Base-by-base conservation (phyloP, 2,888 invertebrate genomes). In the Apodemia hepburni region DNA sequence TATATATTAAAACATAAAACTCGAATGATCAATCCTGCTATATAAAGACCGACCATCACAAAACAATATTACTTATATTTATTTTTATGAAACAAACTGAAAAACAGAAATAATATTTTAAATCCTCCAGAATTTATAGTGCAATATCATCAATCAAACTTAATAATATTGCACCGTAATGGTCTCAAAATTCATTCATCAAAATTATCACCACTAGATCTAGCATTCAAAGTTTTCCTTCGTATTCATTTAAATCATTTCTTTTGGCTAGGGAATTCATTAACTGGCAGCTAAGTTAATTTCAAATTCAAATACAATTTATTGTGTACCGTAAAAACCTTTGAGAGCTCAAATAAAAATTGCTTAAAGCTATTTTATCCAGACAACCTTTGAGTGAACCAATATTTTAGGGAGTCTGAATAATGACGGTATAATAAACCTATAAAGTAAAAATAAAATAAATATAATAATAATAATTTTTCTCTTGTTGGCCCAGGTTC, bases 251-350 rank as follows among this genome's bases (percentile, higher is more conserved):
- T 22, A 11, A 22, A 27, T 9, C 12, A 22, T 54, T 54, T 22
- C 27, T 54, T 12, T 54, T 18, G 17, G 33, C 33, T 7, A 33
- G 33, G 33, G 33, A 33, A 51, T 54, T 54, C 27, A 18, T 54
- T 27, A 54, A 22, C 27, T 12, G 51, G 51, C 15, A 11, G 27
- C 27, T 22, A 54, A 54, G 51, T 27, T 54, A 27, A 54, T 51
- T 51, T 51, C 51, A 51, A 12, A 51, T 51, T 51, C 51, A 51
- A 51, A 51, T 22, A 51, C 22, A 27, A 27, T 51, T 51, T 51
- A 51, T 51, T 51, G 22, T 18, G 22, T 18, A 18, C 51, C 22
- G 51, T 12, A 51, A 51, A 51, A 51, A 51, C 51, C 22, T 51
- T 51, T 51, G 51, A 51, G 12, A 27, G 51, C 12, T 51, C 12